Percentiles rank a stretch among this genome's conserved stretches.
Evolutionary conservation across 2,113 vertebrate genomes (phyloP).

Genomic region (Semicossyphus pulcher): DNA sequence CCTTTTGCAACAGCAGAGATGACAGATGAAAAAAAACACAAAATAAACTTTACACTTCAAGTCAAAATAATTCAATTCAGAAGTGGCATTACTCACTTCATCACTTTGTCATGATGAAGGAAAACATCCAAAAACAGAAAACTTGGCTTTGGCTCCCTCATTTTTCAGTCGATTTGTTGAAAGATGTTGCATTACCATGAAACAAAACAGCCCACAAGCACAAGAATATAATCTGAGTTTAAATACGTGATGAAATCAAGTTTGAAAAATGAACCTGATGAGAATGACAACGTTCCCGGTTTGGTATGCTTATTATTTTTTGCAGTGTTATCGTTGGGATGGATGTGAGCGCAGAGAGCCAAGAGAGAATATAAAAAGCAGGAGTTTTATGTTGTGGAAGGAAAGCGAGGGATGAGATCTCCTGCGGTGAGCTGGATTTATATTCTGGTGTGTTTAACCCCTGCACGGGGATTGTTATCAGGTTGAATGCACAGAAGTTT

Average conservation of each 20-base stretch:
- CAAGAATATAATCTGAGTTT: slow-evolving; percentile 26
- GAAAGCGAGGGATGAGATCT: slow-evolving; percentile 33
- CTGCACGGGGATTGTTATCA: slow-evolving; percentile 28
- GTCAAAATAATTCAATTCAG: slow-evolving; percentile 17
- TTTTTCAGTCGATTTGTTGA: neutral
- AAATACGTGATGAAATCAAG: slow-evolving; percentile 39
- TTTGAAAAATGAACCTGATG: slow-evolving; percentile 37
- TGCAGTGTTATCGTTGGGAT: slow-evolving; percentile 39
- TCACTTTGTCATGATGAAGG: neutral
- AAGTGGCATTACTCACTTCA: slow-evolving; percentile 13
- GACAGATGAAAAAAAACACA: slow-evolving; percentile 7
- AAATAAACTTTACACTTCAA: slow-evolving; percentile 18
- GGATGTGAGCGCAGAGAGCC: slow-evolving; percentile 13
- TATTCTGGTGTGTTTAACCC: slow-evolving; percentile 25
- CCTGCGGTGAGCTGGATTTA: slow-evolving; percentile 38
- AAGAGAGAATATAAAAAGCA: slow-evolving; percentile 27
- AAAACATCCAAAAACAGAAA: slow-evolving; percentile 8
- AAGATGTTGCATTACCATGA: slow-evolving; percentile 14
- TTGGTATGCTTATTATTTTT: slow-evolving; percentile 36
- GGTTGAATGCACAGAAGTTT: slow-evolving; percentile 28
- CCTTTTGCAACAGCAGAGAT: neutral
- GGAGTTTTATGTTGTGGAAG: slow-evolving; percentile 32
- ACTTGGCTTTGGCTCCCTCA: slow-evolving; percentile 16
- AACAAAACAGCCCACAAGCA: slow-evolving; percentile 11
- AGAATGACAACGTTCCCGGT: neutral